Percentiles rank a stretch among this genome's conserved stretches.
Conservation (phyloP, 1,140 invertebrate species). For the Choristoneura fumiferana region DNA sequence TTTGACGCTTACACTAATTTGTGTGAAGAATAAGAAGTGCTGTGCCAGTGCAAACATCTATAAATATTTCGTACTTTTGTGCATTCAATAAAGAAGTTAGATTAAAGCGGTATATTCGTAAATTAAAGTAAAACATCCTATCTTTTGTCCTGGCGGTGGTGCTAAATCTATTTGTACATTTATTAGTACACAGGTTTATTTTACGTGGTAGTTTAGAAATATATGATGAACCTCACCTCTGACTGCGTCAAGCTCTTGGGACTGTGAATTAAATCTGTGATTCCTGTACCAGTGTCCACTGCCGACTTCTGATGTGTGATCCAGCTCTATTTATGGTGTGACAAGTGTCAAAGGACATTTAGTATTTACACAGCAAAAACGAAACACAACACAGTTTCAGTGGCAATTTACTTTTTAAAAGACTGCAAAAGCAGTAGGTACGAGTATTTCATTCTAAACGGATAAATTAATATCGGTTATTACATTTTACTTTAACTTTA, state of each 20-base stretch:
- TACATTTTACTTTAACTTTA: no score
- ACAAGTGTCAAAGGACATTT: constrained; percentile 69
- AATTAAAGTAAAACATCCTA: background rate
- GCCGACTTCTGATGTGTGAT: constrained; percentile 76
- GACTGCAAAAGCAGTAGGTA: no score
- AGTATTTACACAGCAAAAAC: constrained; percentile 76
- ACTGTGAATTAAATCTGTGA: constrained; percentile 80
- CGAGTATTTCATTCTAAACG: no score
- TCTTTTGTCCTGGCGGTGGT: background rate
- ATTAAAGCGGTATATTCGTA: background rate
- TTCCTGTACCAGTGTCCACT: constrained; percentile 81
- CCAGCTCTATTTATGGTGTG: constrained; percentile 75
- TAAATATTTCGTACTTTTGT: constrained; percentile 23
- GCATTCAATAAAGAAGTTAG: constrained; percentile 18
- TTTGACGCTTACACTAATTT: background rate
- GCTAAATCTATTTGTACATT: constrained; percentile 3
- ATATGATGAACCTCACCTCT: constrained; percentile 63
- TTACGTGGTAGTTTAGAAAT: background rate
- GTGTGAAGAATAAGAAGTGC: background rate
- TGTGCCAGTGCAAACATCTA: background rate
- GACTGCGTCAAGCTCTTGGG: constrained; percentile 78
- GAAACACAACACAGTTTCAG: constrained; percentile 46
- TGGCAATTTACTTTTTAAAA: constrained; percentile 38
- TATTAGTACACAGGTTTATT: background rate
- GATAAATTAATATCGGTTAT: no score